These are phyloP conservation scores for Orthosia cruda DNA, from an alignment of 2,888 invertebrate species.

Conservation along the genomic window DNA sequence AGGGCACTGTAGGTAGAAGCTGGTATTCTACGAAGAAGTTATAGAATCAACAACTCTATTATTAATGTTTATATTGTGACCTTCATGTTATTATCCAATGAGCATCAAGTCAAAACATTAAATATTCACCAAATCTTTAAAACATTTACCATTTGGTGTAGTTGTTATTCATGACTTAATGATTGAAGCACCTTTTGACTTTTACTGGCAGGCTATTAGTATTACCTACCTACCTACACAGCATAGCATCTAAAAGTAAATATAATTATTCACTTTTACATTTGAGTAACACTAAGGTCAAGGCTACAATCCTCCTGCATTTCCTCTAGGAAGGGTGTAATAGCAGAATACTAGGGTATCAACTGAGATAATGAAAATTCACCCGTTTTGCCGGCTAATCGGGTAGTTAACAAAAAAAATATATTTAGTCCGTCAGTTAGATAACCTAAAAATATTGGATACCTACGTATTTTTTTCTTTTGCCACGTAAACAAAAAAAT, in stretches of 20 bases:
- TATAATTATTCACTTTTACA: background rate
- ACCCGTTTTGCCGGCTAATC: too few relatives aligned
- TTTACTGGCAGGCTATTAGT: conserved; percentile 13
- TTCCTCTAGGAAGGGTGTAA: background rate
- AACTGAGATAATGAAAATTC: background rate
- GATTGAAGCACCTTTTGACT: conserved; percentile 22
- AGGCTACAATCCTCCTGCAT: background rate
- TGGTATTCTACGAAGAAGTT: too few relatives aligned
- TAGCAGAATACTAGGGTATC: background rate
- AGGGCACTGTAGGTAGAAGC: too few relatives aligned
- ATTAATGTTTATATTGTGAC: too few relatives aligned
- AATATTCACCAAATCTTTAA: background rate
- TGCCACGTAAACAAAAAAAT: too few relatives aligned
- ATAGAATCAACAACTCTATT: too few relatives aligned
- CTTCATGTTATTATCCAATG: conserved; percentile 1
- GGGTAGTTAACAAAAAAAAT: too few relatives aligned
- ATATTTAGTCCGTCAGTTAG: too few relatives aligned
- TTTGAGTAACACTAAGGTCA: background rate
- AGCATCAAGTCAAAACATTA: background rate
- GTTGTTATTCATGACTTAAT: background rate
- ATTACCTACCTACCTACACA: background rate
- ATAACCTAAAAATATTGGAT: too few relatives aligned
- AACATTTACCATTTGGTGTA: background rate
- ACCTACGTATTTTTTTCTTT: too few relatives aligned
- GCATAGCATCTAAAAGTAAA: background rate